These are phyloP conservation scores for Macrotis lagotis DNA, from an alignment of 2,113 vertebrate genomes.

Conservation along the genomic window DNA sequence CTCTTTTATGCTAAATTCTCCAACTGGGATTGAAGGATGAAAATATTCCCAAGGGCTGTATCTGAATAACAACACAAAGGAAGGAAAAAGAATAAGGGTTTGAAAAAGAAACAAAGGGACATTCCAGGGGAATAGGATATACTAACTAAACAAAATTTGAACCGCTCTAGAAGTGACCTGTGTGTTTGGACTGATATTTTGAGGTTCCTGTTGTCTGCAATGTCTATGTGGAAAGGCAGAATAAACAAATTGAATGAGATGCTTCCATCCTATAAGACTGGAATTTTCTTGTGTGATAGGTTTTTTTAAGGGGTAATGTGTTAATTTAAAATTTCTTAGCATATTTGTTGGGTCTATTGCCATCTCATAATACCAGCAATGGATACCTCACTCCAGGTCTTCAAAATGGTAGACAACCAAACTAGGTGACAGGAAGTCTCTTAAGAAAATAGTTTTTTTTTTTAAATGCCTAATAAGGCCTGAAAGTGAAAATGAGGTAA, in stretches of 20 bases:
- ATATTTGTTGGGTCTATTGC: neutral
- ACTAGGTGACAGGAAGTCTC: neutral
- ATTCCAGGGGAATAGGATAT: neutral
- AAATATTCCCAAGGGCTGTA: neutral
- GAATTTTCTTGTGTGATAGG: neutral
- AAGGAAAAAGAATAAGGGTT: neutral
- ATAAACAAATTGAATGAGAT: neutral
- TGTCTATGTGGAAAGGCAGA: neutral
- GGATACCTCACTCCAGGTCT: neutral
- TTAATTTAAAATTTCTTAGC: neutral
- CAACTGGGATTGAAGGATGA: neutral
- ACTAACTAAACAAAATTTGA: neutral
- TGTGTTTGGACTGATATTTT: neutral
- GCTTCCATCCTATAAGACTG: neutral
- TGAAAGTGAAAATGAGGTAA: neutral
- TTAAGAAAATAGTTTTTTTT: neutral
- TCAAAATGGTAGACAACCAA: neutral
- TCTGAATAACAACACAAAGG: neutral
- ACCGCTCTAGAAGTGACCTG: neutral
- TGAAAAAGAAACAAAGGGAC: neutral
- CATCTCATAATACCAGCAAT: neutral
- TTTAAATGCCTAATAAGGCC: neutral
- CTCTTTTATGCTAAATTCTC: slow-evolving; percentile 28
- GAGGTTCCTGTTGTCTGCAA: neutral
- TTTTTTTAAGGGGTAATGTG: neutral